phyloP scores from a whole-genome alignment of 23 tunicate genomes.

The Aplidium turbinatum region DNA sequence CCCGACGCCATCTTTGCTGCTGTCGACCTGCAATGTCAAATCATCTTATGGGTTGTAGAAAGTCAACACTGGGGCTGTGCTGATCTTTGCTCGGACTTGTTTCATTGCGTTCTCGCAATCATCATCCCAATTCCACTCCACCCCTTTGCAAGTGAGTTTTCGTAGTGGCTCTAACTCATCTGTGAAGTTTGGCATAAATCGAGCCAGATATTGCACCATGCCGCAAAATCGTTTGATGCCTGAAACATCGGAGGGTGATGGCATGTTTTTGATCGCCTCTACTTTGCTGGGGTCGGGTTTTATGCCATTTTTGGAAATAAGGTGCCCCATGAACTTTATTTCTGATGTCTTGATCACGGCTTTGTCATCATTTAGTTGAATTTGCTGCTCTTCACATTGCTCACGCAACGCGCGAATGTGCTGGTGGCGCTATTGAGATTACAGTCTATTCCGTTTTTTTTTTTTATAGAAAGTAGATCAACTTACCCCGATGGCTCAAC shows the following conservation, averaged over 20 bases:
- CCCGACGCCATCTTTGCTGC: constrained; percentile 18
- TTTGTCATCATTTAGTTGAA: constrained; percentile 30
- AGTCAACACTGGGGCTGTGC: constrained; percentile 3
- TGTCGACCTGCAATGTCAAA: constrained; percentile 19
- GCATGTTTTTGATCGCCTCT: constrained; percentile 1
- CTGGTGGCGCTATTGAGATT: too few species aligned
- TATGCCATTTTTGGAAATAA: constrained; percentile 13
- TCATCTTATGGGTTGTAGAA: background rate
- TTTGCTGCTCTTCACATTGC: constrained; percentile 9
- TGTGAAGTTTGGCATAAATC: constrained; percentile 29
- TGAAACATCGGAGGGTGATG: constrained; percentile 6
- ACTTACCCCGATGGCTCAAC: too few species aligned
- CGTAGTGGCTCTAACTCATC: constrained; percentile 6
- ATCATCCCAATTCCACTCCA: constrained; percentile 11
- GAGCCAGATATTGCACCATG: constrained; percentile 21
- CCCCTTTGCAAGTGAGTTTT: constrained; percentile 2
- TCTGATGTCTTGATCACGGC: background rate
- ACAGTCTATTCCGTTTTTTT: too few species aligned
- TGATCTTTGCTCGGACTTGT: background rate
- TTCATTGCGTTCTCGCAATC: constrained; percentile 21
- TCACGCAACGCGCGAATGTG: background rate
- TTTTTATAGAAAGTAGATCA: too few species aligned
- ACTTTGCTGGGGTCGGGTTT: constrained; percentile 15
- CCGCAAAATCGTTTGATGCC: constrained; percentile 4
- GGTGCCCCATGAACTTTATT: constrained; percentile 34